Evolutionary conservation across 2,888 invertebrate genomes (phyloP).

Genomic region (Torymus texanus): DNA sequence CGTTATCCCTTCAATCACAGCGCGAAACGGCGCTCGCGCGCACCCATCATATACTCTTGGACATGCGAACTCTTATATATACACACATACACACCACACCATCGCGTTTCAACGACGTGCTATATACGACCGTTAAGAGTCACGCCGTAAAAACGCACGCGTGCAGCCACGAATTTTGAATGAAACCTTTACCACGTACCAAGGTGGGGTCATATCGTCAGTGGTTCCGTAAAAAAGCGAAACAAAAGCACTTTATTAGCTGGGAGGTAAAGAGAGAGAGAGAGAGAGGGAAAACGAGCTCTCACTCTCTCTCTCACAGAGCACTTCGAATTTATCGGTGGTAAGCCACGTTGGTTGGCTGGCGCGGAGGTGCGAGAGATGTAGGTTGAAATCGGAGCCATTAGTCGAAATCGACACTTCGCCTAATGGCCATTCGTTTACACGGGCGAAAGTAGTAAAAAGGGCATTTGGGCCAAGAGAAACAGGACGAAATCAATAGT

Average conservation of each 20-base stretch:
- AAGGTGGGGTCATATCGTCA: not conserved
- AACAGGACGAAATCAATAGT: slow-evolving; percentile 20
- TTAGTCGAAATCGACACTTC: slow-evolving; percentile 57
- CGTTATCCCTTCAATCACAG: no score
- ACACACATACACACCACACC: no score
- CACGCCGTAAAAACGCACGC: no score
- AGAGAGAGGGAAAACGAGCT: not conserved
- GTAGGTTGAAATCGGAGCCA: slow-evolving; percentile 54
- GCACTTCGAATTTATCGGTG: slow-evolving; percentile 36
- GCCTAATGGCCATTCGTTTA: slow-evolving; percentile 45
- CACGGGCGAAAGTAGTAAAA: slow-evolving; percentile 30
- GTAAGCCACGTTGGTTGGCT: slow-evolving; percentile 20
- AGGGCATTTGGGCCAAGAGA: slow-evolving; percentile 15
- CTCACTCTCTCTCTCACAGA: not conserved
- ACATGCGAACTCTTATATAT: no score
- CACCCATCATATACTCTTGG: no score
- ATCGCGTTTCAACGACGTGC: no score
- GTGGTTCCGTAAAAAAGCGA: slow-evolving; percentile 25
- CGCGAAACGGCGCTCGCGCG: no score
- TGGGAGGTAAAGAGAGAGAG: not conserved
- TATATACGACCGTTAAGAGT: no score
- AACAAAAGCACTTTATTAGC: slow-evolving; percentile 42
- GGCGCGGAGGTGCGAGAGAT: slow-evolving; percentile 19
- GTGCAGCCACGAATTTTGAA: not conserved
- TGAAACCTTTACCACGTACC: not conserved